Conservation (phyloP, 2,113 vertebrate genomes). For the Burhinus oedicnemus region DNA sequence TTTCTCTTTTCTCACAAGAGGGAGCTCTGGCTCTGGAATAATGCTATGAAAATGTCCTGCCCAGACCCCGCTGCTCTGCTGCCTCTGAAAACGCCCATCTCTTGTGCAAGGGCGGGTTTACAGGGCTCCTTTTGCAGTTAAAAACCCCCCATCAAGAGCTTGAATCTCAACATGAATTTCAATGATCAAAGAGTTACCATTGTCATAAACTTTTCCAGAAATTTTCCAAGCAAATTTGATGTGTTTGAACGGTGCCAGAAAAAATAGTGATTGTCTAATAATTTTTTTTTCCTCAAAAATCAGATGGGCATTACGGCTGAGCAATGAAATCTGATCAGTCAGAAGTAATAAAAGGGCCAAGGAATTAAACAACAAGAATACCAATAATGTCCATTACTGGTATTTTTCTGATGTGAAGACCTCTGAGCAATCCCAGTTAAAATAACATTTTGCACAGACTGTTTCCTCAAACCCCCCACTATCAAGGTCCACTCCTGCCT, state of each 20-base stretch:
- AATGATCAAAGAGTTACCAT: not conserved
- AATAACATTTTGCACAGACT: not conserved
- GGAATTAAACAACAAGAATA: not conserved
- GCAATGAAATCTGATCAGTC: not conserved
- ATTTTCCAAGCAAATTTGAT: not conserved
- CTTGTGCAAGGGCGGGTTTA: not conserved
- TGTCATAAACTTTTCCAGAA: not conserved
- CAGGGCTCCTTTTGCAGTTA: not conserved
- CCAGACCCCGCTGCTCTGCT: not conserved
- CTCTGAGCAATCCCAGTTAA: not conserved
- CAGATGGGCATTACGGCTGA: not conserved
- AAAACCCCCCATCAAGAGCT: not conserved
- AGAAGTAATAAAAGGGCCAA: not conserved
- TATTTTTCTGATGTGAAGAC: not conserved
- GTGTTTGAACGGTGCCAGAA: not conserved
- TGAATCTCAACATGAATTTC: not conserved
- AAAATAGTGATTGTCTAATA: not conserved
- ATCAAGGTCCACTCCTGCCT: not conserved
- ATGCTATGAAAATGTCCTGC: fast-evolving
- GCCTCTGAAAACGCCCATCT: not conserved
- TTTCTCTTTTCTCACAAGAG: constrained; percentile 59
- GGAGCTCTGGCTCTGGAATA: constrained; percentile 56
- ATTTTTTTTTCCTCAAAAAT: not conserved
- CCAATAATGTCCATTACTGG: not conserved
- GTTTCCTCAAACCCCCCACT: not conserved